Percentiles rank a stretch among this genome's conserved stretches.
phyloP scores from a whole-genome alignment of 2,797 vertebrate species.

The Macrochelys suwanniensis region DNA sequence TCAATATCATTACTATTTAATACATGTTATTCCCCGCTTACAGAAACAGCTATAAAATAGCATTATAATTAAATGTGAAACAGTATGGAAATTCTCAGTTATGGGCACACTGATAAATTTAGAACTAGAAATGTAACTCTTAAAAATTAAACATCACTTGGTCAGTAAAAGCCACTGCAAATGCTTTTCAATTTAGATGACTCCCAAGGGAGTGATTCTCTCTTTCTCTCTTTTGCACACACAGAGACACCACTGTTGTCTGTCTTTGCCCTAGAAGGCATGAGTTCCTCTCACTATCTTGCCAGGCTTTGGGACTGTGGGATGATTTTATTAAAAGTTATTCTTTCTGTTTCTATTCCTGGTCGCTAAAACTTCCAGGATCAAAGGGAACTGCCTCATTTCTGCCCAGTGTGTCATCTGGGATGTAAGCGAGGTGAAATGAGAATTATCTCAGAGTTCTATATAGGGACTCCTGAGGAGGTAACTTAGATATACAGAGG shows the following conservation, averaged over 20 bases:
- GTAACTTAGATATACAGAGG: background rate
- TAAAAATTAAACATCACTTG: too few relatives aligned
- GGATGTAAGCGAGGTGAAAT: background rate
- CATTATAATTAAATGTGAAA: too few relatives aligned
- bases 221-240: too few relatives aligned
- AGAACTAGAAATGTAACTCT: too few relatives aligned
- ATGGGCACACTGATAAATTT: too few relatives aligned
- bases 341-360: background rate
- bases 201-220: background rate
- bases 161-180: too few relatives aligned
- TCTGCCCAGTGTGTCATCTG: background rate
- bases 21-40: too few relatives aligned
- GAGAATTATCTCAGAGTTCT: background rate
- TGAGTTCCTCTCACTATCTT: background rate
- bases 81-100: too few relatives aligned
- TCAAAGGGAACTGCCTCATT: background rate
- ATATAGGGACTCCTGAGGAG: background rate
- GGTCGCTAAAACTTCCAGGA: accelerated
- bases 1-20: too few relatives aligned
- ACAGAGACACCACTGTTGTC: background rate
- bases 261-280: background rate
- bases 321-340: background rate
- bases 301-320: accelerated
- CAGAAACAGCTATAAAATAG: too few relatives aligned
- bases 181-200: too few relatives aligned